These are phyloP conservation scores for Centropristis striata DNA, from an alignment of 2,113 vertebrate species.

Conservation along the genomic window DNA sequence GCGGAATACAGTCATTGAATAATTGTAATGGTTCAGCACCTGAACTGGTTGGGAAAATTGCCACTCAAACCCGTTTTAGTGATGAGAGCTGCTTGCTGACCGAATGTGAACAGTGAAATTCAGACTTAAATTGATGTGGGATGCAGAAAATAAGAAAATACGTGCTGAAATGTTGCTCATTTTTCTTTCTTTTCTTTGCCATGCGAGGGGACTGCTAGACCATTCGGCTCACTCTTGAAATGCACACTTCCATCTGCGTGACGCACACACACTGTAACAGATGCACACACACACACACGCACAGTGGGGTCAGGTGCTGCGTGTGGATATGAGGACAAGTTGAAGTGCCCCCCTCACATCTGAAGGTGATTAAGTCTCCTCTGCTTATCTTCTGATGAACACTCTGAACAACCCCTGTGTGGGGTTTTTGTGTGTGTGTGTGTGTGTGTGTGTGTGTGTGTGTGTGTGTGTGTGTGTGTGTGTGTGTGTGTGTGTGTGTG, in stretches of 20 bases:
- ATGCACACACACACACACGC: slow-evolving; percentile 29
- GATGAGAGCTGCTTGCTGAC: slow-evolving; percentile 28
- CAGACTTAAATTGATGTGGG: neutral
- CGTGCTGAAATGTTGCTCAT: neutral
- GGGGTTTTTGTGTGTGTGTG: slow-evolving; percentile 23
- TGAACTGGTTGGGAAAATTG: slow-evolving; percentile 35
- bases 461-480: slow-evolving; percentile 34
- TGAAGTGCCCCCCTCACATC: slow-evolving; percentile 83
- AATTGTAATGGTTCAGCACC: slow-evolving; percentile 46
- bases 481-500: slow-evolving; percentile 34
- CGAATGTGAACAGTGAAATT: slow-evolving; percentile 19
- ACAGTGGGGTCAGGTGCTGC: slow-evolving; percentile 68
- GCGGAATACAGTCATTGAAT: slow-evolving; percentile 26
- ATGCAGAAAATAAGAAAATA: neutral
- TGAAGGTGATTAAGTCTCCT: slow-evolving; percentile 82
- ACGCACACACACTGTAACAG: slow-evolving; percentile 13
- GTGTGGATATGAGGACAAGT: slow-evolving; percentile 73
- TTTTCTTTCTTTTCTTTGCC: slow-evolving; percentile 18
- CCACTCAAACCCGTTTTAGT: slow-evolving; percentile 40
- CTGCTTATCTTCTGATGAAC: slow-evolving; percentile 86
- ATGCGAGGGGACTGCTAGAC: neutral
- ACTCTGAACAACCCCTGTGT: slow-evolving; percentile 68
- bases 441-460: slow-evolving; percentile 34
- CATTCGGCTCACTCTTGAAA: slow-evolving; percentile 42
- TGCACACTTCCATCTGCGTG: slow-evolving; percentile 41